phyloP scores from a whole-genome alignment of 2,888 invertebrate species.

The Chymomyza procnemis region DNA sequence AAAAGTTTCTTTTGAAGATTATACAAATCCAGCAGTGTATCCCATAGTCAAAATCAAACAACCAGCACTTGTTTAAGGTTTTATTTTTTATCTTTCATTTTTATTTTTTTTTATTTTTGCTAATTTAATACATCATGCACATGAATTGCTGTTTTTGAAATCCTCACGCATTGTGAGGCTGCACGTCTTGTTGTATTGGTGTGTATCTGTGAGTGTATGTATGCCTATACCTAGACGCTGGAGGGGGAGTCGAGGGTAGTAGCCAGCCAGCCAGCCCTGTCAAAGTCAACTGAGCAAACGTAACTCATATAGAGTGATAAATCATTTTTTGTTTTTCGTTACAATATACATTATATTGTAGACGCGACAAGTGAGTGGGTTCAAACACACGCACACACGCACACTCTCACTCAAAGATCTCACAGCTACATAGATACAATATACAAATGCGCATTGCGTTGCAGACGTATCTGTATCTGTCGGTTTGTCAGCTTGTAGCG shows the following conservation, averaged over 20 bases:
- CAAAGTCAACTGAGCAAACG: constrained; percentile 64
- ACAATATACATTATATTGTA: not conserved
- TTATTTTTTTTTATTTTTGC: constrained; percentile 37
- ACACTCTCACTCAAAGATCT: not conserved
- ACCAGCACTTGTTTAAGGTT: no score
- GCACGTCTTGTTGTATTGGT: not conserved
- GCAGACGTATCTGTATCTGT: constrained; percentile 32
- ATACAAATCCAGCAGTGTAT: no score
- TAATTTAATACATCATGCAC: constrained; percentile 70
- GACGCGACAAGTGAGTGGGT: not conserved
- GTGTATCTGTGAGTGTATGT: not conserved
- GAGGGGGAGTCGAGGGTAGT: no score
- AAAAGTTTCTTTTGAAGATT: no score
- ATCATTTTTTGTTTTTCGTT: constrained; percentile 55
- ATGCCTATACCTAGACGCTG: no score
- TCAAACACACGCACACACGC: not conserved
- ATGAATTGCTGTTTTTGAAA: constrained; percentile 66
- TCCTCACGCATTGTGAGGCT: constrained; percentile 42
- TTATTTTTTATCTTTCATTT: constrained; percentile 1
- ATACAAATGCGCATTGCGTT: constrained; percentile 58
- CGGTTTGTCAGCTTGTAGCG: constrained; percentile 12
- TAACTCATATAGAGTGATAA: constrained; percentile 56
- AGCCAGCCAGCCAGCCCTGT: constrained; percentile 48
- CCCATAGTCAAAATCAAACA: no score
- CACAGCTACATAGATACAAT: constrained; percentile 5